Base-by-base conservation (phyloP, 2,888 invertebrate species). In the Aspidapion aeneum region DNA sequence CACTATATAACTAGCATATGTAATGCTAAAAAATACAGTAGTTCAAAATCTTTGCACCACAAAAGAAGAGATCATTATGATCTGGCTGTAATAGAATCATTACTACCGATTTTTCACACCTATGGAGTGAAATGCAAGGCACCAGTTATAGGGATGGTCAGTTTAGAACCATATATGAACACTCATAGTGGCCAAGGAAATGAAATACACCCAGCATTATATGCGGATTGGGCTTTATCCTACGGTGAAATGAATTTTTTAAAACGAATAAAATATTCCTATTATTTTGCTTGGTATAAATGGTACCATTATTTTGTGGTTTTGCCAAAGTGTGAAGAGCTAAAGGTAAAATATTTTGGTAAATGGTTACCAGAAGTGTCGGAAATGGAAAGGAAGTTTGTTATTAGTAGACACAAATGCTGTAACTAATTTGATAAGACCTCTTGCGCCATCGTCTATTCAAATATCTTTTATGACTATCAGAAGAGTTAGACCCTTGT, bases 321-420 rank as follows among this genome's bases (percentile, higher is more conserved):
- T 3, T 56, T 70, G 51, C 72, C 71, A 35, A 35, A 21, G 17
- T 16, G n/a, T 57, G 64, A 52, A 22, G 57, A 58, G 78, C 79
- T 1, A 73, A 74, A 66, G 83, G 71, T 83, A 55, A 79, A 74
- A 0, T 70, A 82, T 0, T 74, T 80, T 50, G 74, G 12, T 7
- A 35, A 35, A 7, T 35, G 12, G 3, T 35, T 35, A 35, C 35
- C 35, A 35, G 5, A 3, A 12, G 12, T 35, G 3, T 3, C 3
- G 35, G 35, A 35, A 7, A 35, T 35, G 35, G 35, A 35, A 12
- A 35, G 35, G 35, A 35, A 35, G 35, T 12, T 7, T 35, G 35
- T 7, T 35, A 12, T 35, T 35, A 7, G 35, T 35, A 35, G 12
- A 35, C 35, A 35, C 35, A 35, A 12, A 35, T 35, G 3, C 12